Base-by-base conservation (phyloP, 2,797 vertebrate genomes). In the Sebastes minor region DNA sequence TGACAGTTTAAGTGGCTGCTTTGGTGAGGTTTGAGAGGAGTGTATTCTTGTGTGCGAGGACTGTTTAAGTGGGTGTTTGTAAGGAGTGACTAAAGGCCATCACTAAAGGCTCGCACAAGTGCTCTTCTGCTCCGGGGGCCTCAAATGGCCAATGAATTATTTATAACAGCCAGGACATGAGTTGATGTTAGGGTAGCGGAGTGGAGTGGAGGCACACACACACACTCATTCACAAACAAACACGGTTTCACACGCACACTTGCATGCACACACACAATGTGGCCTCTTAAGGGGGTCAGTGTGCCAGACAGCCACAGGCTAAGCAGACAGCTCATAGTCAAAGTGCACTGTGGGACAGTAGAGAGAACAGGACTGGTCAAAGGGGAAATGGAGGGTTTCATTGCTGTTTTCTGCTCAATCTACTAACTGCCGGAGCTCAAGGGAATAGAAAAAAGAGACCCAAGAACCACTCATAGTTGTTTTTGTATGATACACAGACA, bases 121-220 rank as follows among this genome's bases (percentile, higher is more conserved):
- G 85, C 91, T 92, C 90, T 66, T 83, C 78, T 86, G 88, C 89
- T 91, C 86, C 63, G 63, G 89, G 92, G 91, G 90, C 92, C 93
- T 95, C 93, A 92, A 94, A 93, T 94, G 92, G 87, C 90, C 91
- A 89, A 94, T 95, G 85, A 95, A 95, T 95, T 94, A 95, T 95
- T 95, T 89, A 94, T 94, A 91, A 85, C 86, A 87, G 81, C 71
- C 74, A 88, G 84, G 88, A 88, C 91, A 92, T 86, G 91, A 91
- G 90, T 89, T 90, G 88, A 91, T 93, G 86, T 87, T 87, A 78
- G 92, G 81, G 80, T 82, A 87, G 38, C 13, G 5, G 90, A 90
- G 38, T 16, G 89, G 89, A 91, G 78, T 82, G 60, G 66, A 83
- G 80, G 55, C 53, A 80, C 75, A 71, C 69, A 77, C 35, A 53